Evolutionary conservation across 2,888 invertebrate species (phyloP).

Genomic region (Palloptera scutellata): DNA sequence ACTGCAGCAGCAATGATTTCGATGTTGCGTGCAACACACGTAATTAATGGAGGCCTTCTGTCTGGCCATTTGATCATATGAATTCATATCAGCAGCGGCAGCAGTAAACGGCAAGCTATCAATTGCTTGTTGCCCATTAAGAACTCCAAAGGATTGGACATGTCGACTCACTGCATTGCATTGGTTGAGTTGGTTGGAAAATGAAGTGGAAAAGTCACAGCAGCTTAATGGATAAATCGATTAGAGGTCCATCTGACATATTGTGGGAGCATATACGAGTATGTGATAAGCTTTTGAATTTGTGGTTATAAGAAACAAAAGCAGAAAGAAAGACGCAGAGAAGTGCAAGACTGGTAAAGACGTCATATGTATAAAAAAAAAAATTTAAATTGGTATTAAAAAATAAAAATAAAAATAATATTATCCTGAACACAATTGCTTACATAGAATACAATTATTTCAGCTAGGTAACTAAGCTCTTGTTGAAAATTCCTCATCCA

Average conservation of each 20-base stretch:
- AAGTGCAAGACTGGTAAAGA: too few relatives aligned
- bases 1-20: not conserved
- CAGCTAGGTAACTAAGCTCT: too few relatives aligned
- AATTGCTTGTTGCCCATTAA: slow-evolving; percentile 19
- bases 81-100: not conserved
- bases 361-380: too few relatives aligned
- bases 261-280: slow-evolving; percentile 30
- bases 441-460: too few relatives aligned
- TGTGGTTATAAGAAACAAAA: too few relatives aligned
- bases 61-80: slow-evolving; percentile 15
- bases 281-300: not conserved
- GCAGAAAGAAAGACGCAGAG: too few relatives aligned
- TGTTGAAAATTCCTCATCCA: too few relatives aligned
- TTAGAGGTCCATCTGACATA: slow-evolving; percentile 31
- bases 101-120: not conserved
- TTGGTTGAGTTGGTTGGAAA: slow-evolving; percentile 18
- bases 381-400: too few relatives aligned
- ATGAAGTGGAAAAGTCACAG: slow-evolving; percentile 36
- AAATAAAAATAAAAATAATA: too few relatives aligned
- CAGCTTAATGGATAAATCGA: slow-evolving; percentile 36
- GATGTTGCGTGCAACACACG: slow-evolving; percentile 13
- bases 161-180: not conserved
- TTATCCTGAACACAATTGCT: too few relatives aligned
- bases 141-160: slow-evolving; percentile 11
- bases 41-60: slow-evolving; percentile 31